Conservation (phyloP, 2,113 vertebrate genomes). For the human (Homo sapiens) region GRCh38 chr7:109600001-109600500, state of each 20-base stretch:
- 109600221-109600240: background rate
- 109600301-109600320: background rate
- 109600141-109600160: background rate
- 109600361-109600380: background rate
- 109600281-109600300: background rate
- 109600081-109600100: background rate
- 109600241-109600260: background rate
- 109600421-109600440: background rate
- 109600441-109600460: background rate
- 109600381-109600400: background rate
- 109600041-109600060: background rate
- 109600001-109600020: background rate
- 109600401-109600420: background rate
- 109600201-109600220: background rate
- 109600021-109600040: background rate
- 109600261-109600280: background rate
- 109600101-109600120: background rate
- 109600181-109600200: background rate
- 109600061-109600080: background rate
- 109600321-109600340: background rate
- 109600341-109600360: background rate
- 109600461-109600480: background rate
- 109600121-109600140: background rate
- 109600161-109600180: background rate
- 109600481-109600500: background rate